These are phyloP conservation scores for Chymomyza fuscimana DNA, from an alignment of 2,888 invertebrate genomes.

Conservation along the genomic window DNA sequence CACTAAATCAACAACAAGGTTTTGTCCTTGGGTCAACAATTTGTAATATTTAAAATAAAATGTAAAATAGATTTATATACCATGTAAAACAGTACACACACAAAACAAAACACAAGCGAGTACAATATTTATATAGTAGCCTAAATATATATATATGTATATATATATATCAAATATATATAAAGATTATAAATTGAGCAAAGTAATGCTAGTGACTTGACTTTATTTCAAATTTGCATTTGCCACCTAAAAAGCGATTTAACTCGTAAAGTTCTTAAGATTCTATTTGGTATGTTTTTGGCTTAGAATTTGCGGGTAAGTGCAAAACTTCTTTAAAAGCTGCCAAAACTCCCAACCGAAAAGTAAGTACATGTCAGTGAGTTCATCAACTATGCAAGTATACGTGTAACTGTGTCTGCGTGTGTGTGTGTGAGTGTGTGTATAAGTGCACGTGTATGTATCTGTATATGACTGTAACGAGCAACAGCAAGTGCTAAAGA, in stretches of 20 bases:
- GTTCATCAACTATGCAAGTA: slow-evolving; percentile 12
- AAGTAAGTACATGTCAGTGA: slow-evolving; percentile 15
- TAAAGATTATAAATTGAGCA: slow-evolving; percentile 7
- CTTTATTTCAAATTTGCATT: not conserved
- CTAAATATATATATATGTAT: not conserved
- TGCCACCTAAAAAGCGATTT: not conserved
- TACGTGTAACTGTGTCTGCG: not conserved
- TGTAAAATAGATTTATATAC: slow-evolving; percentile 11
- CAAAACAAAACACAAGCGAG: not conserved
- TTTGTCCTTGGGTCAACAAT: not conserved
- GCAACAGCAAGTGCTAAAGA: slow-evolving; percentile 38
- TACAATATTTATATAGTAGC: not conserved
- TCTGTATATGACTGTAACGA: not conserved
- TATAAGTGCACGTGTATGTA: too few relatives aligned
- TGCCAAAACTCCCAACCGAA: slow-evolving; percentile 12
- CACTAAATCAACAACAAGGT: not conserved
- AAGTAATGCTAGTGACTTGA: not conserved
- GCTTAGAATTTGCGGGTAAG: not conserved
- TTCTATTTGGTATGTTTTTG: not conserved
- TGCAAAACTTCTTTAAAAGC: not conserved
- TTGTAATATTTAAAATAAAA: slow-evolving; percentile 3
- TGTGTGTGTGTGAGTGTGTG: slow-evolving; percentile 23
- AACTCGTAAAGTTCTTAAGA: not conserved
- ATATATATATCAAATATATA: not conserved
- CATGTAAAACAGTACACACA: not conserved